Evolutionary conservation across 2,888 invertebrate species (phyloP), one percentile per base, ranked within the genome.

Genomic region (Sminthurinus aureus): DNA sequence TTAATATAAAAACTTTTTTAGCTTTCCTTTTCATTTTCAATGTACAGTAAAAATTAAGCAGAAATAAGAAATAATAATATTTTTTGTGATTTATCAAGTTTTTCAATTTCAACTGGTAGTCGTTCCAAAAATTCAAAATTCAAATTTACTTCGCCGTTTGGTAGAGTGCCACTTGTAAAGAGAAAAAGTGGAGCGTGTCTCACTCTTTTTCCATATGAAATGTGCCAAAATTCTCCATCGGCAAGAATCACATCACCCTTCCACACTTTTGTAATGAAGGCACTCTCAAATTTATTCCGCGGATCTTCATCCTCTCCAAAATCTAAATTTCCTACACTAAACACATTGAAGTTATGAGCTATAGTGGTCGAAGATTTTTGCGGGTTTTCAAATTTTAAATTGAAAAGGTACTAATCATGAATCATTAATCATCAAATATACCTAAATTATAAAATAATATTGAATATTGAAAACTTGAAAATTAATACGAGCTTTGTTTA

Each of bases 211-310:
- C 87, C 87, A 58, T 85, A 83, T 0, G 79, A 20, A 24, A 87
- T 83, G 26, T 85, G 81, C 85, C 85, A 87, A 15, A 81, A 77
- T n/a, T 86, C 84, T 0, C 87, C 87, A 64, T 83, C 85, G 0
- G 87, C 85, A 18, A 86, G 81, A 24, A 87, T 85, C 13, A 87
- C 84, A 64, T 87, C 87, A 9, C 87, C 87, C 22, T 87, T 85
- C 20, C 81, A 85, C 12, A 87, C 85, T 83, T 85, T 87, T 0
- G 85, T 83, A 4, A 73, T 69, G 8, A 82, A 73, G 0, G 86
- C 82, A 13, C 71, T n/a, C 67, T 73, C 82, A 64, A 86, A 87
- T 3, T 78, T 81, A 8, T 66, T 51, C 0, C 74, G 66, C 11
- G 51, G 24, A 24, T 38, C 38, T 1, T 38, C 38, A 38, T 85